Evolutionary conservation across 2,888 invertebrate genomes (phyloP).

Genomic region (Erebia aethiops): DNA sequence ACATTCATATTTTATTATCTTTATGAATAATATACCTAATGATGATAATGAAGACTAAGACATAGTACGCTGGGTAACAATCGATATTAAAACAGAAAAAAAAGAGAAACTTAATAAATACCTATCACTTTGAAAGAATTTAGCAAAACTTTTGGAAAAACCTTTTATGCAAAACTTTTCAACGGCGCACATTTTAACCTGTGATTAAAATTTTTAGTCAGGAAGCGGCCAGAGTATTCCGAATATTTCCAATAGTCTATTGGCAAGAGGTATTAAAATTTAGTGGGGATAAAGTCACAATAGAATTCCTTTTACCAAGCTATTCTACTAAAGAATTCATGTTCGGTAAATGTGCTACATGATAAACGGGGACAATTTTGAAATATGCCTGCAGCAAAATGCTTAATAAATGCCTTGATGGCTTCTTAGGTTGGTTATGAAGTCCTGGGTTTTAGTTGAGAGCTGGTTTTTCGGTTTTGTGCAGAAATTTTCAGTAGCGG

Average conservation of each 20-base stretch:
- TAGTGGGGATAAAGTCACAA: conserved; percentile 39
- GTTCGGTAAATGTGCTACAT: conserved; percentile 13
- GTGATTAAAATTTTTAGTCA: conserved; percentile 36
- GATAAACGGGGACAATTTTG: conserved; percentile 2
- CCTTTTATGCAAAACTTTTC: not conserved
- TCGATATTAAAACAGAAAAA: not conserved
- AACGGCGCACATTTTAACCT: conserved; percentile 29
- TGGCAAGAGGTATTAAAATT: conserved; percentile 43
- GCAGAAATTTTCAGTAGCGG: too few species aligned
- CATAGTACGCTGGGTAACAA: too few species aligned
- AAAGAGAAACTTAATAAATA: not conserved
- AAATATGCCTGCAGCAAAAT: not conserved
- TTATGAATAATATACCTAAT: too few species aligned
- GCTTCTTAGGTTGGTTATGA: not conserved
- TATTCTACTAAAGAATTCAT: conserved; percentile 31
- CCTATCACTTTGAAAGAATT: not conserved
- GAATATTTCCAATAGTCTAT: conserved; percentile 42
- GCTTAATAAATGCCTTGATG: not conserved
- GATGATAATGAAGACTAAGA: too few species aligned
- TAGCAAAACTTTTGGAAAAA: not conserved
- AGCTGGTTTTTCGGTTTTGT: too few species aligned
- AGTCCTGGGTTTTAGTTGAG: not conserved
- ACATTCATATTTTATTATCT: too few species aligned
- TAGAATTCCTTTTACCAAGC: conserved; percentile 37
- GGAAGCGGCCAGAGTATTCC: conserved; percentile 33